Percentiles rank a stretch among this genome's conserved stretches.
Evolutionary conservation across 2,797 vertebrate genomes (phyloP).

Genomic region (Graptemys geographica): DNA sequence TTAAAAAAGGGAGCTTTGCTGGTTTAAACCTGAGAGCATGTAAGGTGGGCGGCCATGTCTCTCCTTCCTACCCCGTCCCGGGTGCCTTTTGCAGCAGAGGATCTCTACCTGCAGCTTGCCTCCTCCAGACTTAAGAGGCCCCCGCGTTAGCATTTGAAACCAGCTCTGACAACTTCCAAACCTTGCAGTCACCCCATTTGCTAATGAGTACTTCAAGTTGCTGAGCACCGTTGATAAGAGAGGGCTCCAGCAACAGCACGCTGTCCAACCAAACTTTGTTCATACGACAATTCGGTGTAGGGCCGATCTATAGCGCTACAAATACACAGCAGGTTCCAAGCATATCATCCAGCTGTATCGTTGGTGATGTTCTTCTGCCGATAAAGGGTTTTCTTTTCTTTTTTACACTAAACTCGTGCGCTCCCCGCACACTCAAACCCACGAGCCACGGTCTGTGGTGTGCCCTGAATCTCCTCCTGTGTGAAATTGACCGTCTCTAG

Average conservation of each 20-base stretch:
- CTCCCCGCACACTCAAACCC: constrained; percentile 26
- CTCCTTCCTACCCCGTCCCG: neutral
- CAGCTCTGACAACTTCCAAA: neutral
- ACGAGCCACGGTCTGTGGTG: constrained; percentile 2
- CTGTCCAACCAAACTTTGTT: neutral
- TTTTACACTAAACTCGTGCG: constrained; percentile 12
- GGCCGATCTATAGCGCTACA: neutral
- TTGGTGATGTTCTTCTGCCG: constrained; percentile 25
- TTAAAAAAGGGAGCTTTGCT: constrained; percentile 6
- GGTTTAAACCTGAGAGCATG: constrained; percentile 65
- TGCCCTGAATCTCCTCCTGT: constrained; percentile 33
- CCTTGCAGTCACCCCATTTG: neutral
- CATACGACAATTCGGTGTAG: neutral
- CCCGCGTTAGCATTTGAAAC: neutral
- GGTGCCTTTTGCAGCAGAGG: neutral
- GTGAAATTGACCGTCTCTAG: constrained; percentile 48
- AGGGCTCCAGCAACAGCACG: neutral
- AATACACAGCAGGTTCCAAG: neutral
- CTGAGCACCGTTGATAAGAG: neutral
- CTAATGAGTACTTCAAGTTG: neutral
- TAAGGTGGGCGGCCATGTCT: constrained; percentile 16
- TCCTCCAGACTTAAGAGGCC: neutral
- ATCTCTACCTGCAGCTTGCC: neutral
- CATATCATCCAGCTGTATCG: neutral
- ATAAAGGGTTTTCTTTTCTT: constrained; percentile 30